Percentiles rank a stretch among this genome's conserved stretches.
Conservation (phyloP, 2,797 vertebrate species). For the Dendrocincla fuliginosa region DNA sequence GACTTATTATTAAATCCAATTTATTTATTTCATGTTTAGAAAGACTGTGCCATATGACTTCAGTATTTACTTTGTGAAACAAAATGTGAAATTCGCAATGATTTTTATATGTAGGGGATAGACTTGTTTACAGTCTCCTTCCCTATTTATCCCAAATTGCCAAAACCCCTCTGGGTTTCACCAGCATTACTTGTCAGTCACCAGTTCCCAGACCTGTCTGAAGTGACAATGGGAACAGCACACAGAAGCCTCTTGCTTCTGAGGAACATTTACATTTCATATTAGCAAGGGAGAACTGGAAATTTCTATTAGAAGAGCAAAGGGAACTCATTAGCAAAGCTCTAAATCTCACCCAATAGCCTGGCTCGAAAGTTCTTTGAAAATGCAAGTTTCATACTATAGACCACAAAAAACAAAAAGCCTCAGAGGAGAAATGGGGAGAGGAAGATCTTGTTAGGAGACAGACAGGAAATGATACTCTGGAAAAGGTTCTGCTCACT, state of each 20-base stretch:
- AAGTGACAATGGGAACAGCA: background rate
- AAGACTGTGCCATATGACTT: background rate
- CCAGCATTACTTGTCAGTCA: background rate
- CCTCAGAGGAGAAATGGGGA: background rate
- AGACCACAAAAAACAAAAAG: background rate
- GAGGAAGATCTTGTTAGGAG: background rate
- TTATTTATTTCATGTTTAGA: background rate
- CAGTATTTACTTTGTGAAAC: background rate
- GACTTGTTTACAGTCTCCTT: background rate
- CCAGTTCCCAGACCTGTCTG: background rate
- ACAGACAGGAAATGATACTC: background rate
- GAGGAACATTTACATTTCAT: constrained; percentile 10
- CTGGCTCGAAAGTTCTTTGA: background rate
- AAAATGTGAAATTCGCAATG: background rate
- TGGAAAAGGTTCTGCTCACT: background rate
- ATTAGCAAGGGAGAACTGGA: background rate
- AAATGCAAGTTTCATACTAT: background rate
- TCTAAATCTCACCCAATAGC: background rate
- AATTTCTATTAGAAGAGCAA: background rate
- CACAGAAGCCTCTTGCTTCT: background rate
- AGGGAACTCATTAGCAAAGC: background rate
- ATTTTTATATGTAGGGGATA: background rate
- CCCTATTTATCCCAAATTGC: background rate
- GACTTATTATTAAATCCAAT: background rate
- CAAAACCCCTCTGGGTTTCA: background rate